Conservation (phyloP, 2,113 vertebrate species). For the Pristiophorus japonicus region DNA sequence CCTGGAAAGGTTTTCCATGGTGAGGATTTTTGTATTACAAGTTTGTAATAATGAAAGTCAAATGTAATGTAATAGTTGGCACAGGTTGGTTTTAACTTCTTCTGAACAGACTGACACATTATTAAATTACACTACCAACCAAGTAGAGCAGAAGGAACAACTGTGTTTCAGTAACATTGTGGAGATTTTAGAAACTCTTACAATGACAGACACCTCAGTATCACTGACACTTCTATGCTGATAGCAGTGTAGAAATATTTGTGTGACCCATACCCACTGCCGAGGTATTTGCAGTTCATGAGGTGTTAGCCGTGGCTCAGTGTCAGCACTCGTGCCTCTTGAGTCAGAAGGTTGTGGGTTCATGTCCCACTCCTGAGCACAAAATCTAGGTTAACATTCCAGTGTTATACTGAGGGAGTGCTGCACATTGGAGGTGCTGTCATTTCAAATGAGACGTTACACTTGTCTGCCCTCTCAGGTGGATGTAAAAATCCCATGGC, state of each 20-base stretch:
- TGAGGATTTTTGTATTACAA: neutral
- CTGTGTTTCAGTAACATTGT: slow-evolving; percentile 1
- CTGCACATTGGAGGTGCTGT: neutral
- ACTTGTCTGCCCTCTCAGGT: neutral
- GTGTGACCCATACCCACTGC: neutral
- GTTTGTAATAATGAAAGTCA: slow-evolving; percentile 3
- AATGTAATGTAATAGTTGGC: neutral
- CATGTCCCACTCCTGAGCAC: neutral
- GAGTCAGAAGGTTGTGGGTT: neutral
- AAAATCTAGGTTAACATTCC: neutral
- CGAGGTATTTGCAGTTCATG: neutral
- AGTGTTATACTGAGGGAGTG: neutral
- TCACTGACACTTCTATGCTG: no score
- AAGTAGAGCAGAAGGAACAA: neutral
- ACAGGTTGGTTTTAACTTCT: neutral
- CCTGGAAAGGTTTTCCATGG: neutral
- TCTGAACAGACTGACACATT: neutral
- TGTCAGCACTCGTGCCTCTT: neutral
- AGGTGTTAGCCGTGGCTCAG: neutral
- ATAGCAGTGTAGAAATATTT: slow-evolving; percentile 19
- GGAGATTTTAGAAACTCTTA: neutral
- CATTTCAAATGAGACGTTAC: neutral
- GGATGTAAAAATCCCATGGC: neutral
- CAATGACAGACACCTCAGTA: neutral
- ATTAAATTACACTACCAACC: slow-evolving; percentile 16